These are phyloP conservation scores for Uloborus plumipes DNA, from an alignment of 2,888 invertebrate genomes.

Conservation along the genomic window DNA sequence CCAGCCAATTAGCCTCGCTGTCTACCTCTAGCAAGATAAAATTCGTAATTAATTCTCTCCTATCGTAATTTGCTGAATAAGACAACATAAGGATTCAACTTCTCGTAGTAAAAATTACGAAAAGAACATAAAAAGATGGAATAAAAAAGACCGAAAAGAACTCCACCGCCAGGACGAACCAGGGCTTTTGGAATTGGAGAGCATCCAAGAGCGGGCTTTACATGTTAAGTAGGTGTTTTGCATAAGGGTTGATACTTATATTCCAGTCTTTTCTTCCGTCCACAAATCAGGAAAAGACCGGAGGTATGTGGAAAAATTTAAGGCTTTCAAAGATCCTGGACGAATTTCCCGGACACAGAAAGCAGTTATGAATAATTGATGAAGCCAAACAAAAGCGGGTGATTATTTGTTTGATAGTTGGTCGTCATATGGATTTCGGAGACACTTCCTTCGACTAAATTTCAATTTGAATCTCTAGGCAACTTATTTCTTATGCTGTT, in stretches of 20 bases:
- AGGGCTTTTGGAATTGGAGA: conserved; percentile 9
- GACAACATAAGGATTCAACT: background rate
- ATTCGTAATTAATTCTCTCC: conserved; percentile 43
- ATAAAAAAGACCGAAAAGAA: conserved; percentile 13
- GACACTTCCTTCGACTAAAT: too few relatives aligned
- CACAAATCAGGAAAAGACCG: too few relatives aligned
- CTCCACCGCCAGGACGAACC: background rate
- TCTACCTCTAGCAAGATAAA: background rate
- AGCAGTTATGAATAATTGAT: too few relatives aligned
- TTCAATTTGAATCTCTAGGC: too few relatives aligned
- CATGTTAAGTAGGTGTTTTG: conserved; percentile 52
- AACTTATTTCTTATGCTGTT: too few relatives aligned
- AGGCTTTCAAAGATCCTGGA: too few relatives aligned
- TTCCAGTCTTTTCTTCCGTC: too few relatives aligned
- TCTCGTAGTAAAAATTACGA: background rate
- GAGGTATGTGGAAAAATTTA: too few relatives aligned
- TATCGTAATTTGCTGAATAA: conserved; percentile 29
- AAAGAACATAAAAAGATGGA: conserved; percentile 2
- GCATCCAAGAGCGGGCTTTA: conserved; percentile 31
- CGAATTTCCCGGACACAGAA: too few relatives aligned
- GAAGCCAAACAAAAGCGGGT: too few relatives aligned
- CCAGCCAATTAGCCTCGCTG: conserved; percentile 16
- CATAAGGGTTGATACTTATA: conserved; percentile 15
- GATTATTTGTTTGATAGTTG: too few relatives aligned
- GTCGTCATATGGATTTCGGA: too few relatives aligned